Conservation (phyloP, 2,797 vertebrate genomes). For the Phrynocephalus guinanensis region DNA sequence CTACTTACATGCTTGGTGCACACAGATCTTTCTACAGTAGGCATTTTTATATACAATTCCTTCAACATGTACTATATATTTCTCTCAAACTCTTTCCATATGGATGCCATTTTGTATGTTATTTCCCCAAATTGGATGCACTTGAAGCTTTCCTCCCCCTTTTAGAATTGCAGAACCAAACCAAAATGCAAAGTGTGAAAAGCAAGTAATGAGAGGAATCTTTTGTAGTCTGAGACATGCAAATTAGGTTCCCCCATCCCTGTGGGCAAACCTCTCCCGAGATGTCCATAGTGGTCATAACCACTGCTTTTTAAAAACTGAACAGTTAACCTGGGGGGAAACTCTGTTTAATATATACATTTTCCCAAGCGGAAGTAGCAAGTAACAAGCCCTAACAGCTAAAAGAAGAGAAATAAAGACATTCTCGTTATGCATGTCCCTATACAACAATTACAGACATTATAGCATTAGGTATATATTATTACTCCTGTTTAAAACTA, state of each 20-base stretch:
- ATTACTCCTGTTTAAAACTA: background rate
- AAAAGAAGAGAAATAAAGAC: slow-evolving; percentile 52
- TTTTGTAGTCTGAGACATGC: background rate
- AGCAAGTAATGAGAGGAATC: background rate
- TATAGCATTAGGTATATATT: slow-evolving; percentile 28
- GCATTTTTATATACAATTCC: background rate
- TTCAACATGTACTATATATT: background rate
- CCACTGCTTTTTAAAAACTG: slow-evolving; percentile 19
- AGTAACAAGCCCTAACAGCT: slow-evolving; percentile 53
- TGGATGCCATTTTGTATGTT: background rate
- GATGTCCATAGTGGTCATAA: background rate
- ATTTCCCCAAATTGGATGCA: background rate
- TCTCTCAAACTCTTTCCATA: background rate
- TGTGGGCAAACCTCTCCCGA: background rate
- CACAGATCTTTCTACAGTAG: background rate
- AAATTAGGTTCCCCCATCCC: background rate
- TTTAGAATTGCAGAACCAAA: background rate
- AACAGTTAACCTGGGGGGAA: slow-evolving; percentile 24
- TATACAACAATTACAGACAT: slow-evolving; percentile 47
- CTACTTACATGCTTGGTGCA: background rate
- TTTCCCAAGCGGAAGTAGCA: slow-evolving; percentile 23
- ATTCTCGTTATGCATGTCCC: slow-evolving; percentile 51
- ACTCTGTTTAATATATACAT: slow-evolving; percentile 30
- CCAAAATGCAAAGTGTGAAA: background rate
- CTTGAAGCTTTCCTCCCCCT: background rate